A percentile compares a stretch with the other conserved stretches of the same genome.
phyloP scores from a whole-genome alignment of 2,797 vertebrate genomes.

The Lithobates sylvaticus region DNA sequence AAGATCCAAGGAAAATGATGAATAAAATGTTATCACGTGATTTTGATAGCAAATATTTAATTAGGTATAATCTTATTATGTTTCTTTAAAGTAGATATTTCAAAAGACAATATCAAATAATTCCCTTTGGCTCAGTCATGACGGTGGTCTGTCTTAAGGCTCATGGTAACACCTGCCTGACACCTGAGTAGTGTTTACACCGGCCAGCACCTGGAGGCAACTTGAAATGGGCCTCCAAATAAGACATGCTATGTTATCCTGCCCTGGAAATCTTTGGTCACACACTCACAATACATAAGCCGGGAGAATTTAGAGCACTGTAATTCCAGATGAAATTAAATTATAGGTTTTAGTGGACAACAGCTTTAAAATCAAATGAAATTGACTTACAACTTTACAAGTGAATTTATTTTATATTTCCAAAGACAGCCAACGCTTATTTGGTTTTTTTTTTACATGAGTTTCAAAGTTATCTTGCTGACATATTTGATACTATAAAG shows the following conservation, averaged over 20 bases:
- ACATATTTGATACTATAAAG: background rate
- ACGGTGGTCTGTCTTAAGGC: constrained; percentile 36
- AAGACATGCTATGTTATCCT: constrained; percentile 40
- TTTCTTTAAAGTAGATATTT: background rate
- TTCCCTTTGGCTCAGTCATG: constrained; percentile 9
- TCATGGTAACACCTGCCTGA: constrained; percentile 56
- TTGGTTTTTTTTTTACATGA: no score
- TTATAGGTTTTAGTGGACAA: background rate
- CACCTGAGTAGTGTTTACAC: constrained; percentile 43
- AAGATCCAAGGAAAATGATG: background rate
- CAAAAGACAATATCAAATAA: background rate
- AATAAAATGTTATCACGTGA: background rate
- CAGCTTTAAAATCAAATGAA: background rate
- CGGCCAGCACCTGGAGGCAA: constrained; percentile 51
- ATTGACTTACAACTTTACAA: background rate
- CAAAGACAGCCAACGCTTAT: background rate
- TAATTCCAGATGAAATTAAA: constrained; percentile 7
- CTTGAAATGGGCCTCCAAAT: constrained; percentile 35
- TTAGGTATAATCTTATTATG: background rate
- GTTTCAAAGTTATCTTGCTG: background rate
- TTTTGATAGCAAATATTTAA: background rate
- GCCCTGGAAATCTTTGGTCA: constrained; percentile 29
- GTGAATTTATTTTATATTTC: background rate
- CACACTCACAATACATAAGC: constrained; percentile 20
- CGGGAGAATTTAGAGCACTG: constrained; percentile 10